A percentile compares a stretch with the other conserved stretches of the same genome.
These are phyloP conservation scores for Agrenia bidenticulata DNA, from an alignment of 2,888 invertebrate species.

Conservation along the genomic window DNA sequence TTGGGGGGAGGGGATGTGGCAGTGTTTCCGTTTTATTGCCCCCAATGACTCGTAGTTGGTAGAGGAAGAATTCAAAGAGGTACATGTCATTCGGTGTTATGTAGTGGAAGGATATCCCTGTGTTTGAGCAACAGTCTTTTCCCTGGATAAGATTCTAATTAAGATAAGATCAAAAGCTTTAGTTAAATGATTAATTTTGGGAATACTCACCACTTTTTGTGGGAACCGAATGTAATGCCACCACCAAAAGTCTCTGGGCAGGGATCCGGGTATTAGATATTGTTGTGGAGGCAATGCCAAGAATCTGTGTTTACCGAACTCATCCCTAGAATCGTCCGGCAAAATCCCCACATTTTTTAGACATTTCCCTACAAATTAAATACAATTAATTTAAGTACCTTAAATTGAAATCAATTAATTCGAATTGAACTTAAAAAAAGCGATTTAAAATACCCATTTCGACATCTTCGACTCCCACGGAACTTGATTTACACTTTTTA, in stretches of 20 bases:
- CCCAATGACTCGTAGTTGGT: slow-evolving; percentile 75
- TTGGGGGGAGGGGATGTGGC: no score
- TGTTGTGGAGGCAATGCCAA: slow-evolving; percentile 90
- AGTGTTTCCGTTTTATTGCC: not conserved
- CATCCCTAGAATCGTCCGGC: slow-evolving; percentile 85
- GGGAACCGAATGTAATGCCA: slow-evolving; percentile 90
- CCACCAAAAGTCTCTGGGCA: slow-evolving; percentile 81
- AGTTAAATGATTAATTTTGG: not conserved
- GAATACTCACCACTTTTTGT: slow-evolving; percentile 70
- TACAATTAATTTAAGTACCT: slow-evolving; percentile 9
- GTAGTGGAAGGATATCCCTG: slow-evolving; percentile 92
- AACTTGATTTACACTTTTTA: slow-evolving; percentile 67
- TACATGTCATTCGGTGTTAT: slow-evolving; percentile 86
- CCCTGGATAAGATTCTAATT: slow-evolving; percentile 67
- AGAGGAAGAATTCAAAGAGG: slow-evolving; percentile 87
- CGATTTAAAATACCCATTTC: slow-evolving; percentile 72
- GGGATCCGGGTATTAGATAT: slow-evolving; percentile 83
- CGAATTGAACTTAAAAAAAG: no score
- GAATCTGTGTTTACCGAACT: slow-evolving; percentile 80
- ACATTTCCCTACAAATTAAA: slow-evolving; percentile 65
- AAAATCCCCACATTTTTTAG: slow-evolving; percentile 77
- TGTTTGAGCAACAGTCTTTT: slow-evolving; percentile 83
- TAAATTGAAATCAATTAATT: no score
- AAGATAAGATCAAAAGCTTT: not conserved
- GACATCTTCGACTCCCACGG: slow-evolving; percentile 82